Conservation (phyloP, 2,888 invertebrate genomes). For the Tipula helvola region DNA sequence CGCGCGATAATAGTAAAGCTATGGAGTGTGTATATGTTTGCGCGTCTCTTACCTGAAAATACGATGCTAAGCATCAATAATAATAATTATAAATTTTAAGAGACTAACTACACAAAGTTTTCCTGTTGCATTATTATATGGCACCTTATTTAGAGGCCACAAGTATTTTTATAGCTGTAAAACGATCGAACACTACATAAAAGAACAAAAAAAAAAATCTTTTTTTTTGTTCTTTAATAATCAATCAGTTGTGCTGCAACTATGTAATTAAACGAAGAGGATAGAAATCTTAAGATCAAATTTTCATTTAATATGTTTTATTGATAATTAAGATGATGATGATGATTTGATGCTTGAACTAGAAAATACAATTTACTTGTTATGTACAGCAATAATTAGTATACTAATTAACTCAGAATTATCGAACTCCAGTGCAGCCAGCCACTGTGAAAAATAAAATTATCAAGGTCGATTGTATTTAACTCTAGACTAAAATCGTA, state of each 20-base stretch:
- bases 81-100: neutral
- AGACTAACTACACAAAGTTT: neutral
- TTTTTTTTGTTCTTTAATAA: neutral
- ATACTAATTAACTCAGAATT: no score
- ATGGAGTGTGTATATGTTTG: neutral
- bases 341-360: neutral
- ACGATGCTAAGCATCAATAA: neutral
- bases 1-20: neutral
- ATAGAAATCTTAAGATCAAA: neutral
- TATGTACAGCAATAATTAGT: neutral
- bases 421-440: no score
- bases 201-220: neutral
- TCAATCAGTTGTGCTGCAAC: neutral
- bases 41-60: neutral
- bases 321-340: neutral
- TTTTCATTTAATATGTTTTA: neutral
- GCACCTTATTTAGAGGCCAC: neutral
- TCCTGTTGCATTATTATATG: neutral
- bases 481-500: no score
- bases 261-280: neutral
- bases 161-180: neutral
- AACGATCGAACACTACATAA: neutral
- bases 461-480: no score
- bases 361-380: neutral
- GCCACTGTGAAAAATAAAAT: no score